phyloP scores from a whole-genome alignment of 2,113 vertebrate genomes.

The Cottus gobio region DNA sequence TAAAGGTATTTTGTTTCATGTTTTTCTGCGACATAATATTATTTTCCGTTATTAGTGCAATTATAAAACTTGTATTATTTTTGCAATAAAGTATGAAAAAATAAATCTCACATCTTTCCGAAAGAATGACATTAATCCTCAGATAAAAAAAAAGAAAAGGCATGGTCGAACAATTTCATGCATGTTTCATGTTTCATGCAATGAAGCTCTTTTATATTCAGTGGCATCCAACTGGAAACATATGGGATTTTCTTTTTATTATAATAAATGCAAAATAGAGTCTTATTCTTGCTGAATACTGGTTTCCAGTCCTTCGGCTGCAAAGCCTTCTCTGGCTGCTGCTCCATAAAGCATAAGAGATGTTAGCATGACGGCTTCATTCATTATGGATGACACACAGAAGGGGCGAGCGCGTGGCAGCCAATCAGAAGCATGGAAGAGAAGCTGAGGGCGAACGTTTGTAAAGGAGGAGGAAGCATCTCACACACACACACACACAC shows the following conservation, averaged over 20 bases:
- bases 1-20: neutral
- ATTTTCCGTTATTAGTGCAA: neutral
- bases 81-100: neutral
- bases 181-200: neutral
- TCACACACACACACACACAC: constrained; percentile 31
- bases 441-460: constrained; percentile 47
- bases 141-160: neutral
- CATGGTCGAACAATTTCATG: neutral
- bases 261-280: neutral
- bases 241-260: neutral
- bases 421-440: constrained; percentile 61
- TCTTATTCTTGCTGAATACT: neutral
- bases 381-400: constrained; percentile 50
- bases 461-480: constrained; percentile 56
- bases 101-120: neutral
- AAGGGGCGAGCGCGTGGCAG: constrained; percentile 31
- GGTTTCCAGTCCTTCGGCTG: constrained; percentile 21
- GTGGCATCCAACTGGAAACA: neutral
- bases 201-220: neutral
- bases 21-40: neutral
- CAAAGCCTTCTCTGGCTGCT: constrained; percentile 67
- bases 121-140: neutral
- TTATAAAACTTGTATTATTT: neutral
- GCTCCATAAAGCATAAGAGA: constrained; percentile 56
- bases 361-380: constrained; percentile 63